Percentiles rank a stretch among this genome's conserved stretches.
Conservation (phyloP, 2,797 vertebrate genomes). For the Neolamprologus multifasciatus region DNA sequence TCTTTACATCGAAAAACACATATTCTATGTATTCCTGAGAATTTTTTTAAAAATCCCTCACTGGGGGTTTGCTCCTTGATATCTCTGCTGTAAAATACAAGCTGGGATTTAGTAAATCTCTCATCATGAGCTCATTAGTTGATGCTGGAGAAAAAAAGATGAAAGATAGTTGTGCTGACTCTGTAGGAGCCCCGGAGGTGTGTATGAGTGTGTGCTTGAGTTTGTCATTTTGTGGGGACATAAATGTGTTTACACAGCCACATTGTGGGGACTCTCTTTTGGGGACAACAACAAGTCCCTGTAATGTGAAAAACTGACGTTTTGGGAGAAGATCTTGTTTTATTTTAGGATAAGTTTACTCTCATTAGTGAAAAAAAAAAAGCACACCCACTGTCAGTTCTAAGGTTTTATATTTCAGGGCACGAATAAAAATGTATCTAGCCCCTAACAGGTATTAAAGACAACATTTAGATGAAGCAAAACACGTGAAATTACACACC, state of each 20-base stretch:
- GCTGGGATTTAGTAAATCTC: conserved; percentile 30
- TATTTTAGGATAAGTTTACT: neutral
- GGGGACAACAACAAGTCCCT: neutral
- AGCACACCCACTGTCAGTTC: neutral
- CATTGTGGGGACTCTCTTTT: neutral
- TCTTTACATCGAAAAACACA: neutral
- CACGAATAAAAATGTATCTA: neutral
- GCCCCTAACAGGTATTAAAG: neutral
- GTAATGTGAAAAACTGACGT: neutral
- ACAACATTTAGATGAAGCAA: neutral
- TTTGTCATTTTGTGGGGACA: neutral
- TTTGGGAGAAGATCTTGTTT: neutral
- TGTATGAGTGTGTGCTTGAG: neutral
- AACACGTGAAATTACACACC: neutral
- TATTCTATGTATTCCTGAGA: neutral
- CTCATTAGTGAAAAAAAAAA: neutral
- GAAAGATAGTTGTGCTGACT: conserved; percentile 15
- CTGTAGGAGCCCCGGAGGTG: neutral
- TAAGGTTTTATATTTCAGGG: neutral
- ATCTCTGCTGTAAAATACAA: conserved; percentile 7
- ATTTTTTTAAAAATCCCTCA: neutral
- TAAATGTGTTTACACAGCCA: neutral
- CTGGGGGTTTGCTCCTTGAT: neutral
- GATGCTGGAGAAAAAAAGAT: neutral
- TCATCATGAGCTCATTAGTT: conserved; percentile 45